These are phyloP conservation scores for Loriculus beryllinus DNA, from an alignment of 2,797 vertebrate genomes.

Conservation along the genomic window DNA sequence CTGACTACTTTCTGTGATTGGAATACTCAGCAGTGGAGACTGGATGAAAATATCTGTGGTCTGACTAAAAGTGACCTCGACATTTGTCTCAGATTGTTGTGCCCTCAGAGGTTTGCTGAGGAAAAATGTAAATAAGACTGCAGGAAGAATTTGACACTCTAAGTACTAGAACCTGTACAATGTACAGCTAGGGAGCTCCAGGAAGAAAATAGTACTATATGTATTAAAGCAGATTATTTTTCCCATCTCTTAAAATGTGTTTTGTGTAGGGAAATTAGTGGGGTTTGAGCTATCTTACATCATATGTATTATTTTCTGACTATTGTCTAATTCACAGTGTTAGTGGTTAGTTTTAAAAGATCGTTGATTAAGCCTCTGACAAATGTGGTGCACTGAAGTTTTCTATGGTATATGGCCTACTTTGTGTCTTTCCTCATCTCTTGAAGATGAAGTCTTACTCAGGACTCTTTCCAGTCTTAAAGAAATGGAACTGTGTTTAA, in stretches of 20 bases:
- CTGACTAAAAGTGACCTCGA: not conserved
- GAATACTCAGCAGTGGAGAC: conserved; percentile 23
- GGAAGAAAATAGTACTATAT: not conserved
- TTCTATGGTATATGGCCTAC: not conserved
- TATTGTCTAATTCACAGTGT: not conserved
- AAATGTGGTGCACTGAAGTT: not conserved
- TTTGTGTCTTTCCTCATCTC: not conserved
- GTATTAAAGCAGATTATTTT: not conserved
- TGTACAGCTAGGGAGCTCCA: not conserved
- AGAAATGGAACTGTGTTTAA: not conserved
- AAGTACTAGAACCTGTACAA: conserved; percentile 32
- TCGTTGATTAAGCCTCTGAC: not conserved
- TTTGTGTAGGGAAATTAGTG: not conserved
- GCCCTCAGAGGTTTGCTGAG: conserved; percentile 41
- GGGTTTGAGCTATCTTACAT: not conserved
- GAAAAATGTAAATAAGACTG: conserved; percentile 59
- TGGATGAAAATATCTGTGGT: conserved; percentile 22
- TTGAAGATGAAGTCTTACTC: not conserved
- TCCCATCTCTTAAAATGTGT: not conserved
- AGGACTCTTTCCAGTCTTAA: not conserved
- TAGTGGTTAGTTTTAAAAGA: not conserved
- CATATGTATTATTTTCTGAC: not conserved
- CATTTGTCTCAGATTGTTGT: conserved; percentile 9
- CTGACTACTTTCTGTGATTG: conserved; percentile 39
- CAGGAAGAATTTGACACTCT: conserved; percentile 50